phyloP scores from a whole-genome alignment of 2,113 vertebrate species.

The Gobio gobio region DNA sequence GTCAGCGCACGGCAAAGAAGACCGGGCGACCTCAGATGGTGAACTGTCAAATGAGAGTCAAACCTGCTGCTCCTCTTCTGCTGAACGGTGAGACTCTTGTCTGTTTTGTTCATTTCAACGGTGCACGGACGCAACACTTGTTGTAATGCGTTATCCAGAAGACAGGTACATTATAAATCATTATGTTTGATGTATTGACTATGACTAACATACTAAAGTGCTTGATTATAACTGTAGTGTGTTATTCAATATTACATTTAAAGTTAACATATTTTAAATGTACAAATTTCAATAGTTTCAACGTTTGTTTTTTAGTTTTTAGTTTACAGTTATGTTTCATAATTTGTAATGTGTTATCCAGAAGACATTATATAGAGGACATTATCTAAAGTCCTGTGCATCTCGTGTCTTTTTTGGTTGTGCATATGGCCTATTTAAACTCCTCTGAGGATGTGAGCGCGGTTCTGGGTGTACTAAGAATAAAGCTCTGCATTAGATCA shows the following conservation, averaged over 20 bases:
- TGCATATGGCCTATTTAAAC: constrained; percentile 62
- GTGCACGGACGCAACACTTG: neutral
- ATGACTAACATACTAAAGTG: neutral
- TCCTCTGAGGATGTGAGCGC: constrained; percentile 49
- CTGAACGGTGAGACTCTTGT: constrained; percentile 80
- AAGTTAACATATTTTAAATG: neutral
- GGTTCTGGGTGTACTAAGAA: constrained; percentile 50
- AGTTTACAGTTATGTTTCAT: neutral
- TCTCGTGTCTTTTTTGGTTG: constrained; percentile 3
- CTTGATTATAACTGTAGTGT: neutral
- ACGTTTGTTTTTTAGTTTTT: too few species aligned
- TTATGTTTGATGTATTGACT: neutral
- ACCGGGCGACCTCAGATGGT: constrained; percentile 82
- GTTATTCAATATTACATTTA: neutral
- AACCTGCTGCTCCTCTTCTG: constrained; percentile 79
- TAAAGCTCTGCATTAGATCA: constrained; percentile 43
- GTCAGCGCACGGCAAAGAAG: constrained; percentile 88
- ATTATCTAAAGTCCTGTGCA: neutral
- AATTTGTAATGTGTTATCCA: neutral
- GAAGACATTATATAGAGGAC: neutral
- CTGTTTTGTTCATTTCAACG: neutral
- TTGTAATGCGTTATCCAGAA: neutral
- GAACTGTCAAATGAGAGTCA: constrained; percentile 94
- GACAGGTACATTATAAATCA: neutral
- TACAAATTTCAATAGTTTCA: neutral